Base-by-base conservation (phyloP, 2,888 invertebrate genomes). In the Leuctra nigra region DNA sequence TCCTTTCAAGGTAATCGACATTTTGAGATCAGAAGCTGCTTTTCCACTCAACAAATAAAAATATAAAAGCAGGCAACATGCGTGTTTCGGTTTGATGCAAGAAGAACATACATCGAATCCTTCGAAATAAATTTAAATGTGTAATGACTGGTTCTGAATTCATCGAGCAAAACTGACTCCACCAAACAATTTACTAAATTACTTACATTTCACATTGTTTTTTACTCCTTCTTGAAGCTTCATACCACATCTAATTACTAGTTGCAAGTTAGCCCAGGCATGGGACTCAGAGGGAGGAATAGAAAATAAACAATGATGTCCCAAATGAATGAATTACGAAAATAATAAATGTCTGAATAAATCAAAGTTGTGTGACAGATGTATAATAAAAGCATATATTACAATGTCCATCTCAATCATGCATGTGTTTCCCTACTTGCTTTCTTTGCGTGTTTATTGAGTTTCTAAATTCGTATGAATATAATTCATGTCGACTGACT, bases 141-240 rank as follows among this genome's bases (percentile, higher is more conserved):
- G 50, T 50, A 50, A 50, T 50, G 20, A 50, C 50, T 22, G 35
- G 50, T 33, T 50, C 25, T 22, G 35, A 35, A 50, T 50, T 50
- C 50, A 50, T 50, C 50, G 50, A 50, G 50, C 50, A 50, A 50
- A 50, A 14, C 50, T 20, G 18, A 18, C 50, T 50, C 50, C 35
- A 35, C 33, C 50, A 50, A 50, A 50, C 50, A 50, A 50, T 50
- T 50, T 33, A 50, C 33, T 50, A 50, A 50, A 50, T 50, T 50
- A 33, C 50, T 50, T 50, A 50, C 50, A 50, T 50, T 50, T 50
- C 41, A 50, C 29, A 11, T 11, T 33, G 33, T 50, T 35, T 50
- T 44, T 33, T 33, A 20, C 47, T 47, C 47, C 25, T 29, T n/a
- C n/a, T n/a, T n/a, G n/a, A n/a, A n/a, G n/a, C n/a, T n/a, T n/a